Conservation (phyloP, 2,888 invertebrate genomes). For the Aplocera efformata region DNA sequence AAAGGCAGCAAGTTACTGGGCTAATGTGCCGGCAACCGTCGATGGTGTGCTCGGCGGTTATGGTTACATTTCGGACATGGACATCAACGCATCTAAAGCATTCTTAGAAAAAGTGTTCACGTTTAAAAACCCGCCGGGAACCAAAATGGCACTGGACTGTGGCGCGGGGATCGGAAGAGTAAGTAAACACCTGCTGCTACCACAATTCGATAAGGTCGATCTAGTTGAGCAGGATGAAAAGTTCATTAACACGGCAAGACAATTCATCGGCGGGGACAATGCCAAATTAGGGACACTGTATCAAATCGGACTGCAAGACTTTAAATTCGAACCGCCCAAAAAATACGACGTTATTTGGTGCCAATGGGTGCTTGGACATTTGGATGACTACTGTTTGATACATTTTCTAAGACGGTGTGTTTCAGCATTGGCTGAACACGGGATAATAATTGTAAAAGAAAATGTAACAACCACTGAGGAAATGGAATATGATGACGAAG, state of each 20-base stretch:
- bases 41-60: constrained; percentile 98
- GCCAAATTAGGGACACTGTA: constrained; percentile 84
- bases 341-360: constrained; percentile 97
- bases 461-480: constrained; percentile 86
- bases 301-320: constrained; percentile 90
- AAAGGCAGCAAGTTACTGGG: constrained; percentile 92
- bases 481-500: constrained; percentile 87
- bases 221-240: constrained; percentile 93
- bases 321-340: constrained; percentile 87
- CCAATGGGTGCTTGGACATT: constrained; percentile 96
- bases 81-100: constrained; percentile 90
- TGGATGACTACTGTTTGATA: constrained; percentile 91
- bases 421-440: constrained; percentile 42
- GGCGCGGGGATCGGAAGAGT: constrained; percentile 98
- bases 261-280: constrained; percentile 57
- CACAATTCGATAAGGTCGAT: constrained; percentile 91
- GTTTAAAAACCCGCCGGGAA: constrained; percentile 75
- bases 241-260: constrained; percentile 88
- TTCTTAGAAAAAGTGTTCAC: constrained; percentile 83
- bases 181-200: constrained; percentile 89
- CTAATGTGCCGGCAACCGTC: constrained; percentile 90
- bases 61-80: constrained; percentile 90
- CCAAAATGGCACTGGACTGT: constrained; percentile 90
- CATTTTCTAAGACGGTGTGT: constrained; percentile 85
- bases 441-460: constrained; percentile 75